These are phyloP conservation scores for Propithecus coquereli DNA, from an alignment of 2,113 vertebrate species.

Conservation along the genomic window DNA sequence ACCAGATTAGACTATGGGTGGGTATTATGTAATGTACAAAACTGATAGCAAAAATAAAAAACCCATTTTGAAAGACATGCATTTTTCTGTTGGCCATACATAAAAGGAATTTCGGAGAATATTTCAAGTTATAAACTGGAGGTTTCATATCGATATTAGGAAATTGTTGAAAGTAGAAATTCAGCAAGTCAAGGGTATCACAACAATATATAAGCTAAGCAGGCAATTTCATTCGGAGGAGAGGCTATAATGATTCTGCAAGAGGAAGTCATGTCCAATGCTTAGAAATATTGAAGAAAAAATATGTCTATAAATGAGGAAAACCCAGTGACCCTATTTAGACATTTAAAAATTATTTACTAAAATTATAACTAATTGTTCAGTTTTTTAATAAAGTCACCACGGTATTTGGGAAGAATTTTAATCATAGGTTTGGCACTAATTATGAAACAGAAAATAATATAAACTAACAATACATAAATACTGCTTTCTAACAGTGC, in stretches of 20 bases:
- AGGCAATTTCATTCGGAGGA: neutral
- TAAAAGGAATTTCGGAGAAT: neutral
- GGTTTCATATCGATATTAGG: neutral
- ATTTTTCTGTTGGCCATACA: neutral
- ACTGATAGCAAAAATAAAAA: neutral
- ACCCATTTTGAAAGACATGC: neutral
- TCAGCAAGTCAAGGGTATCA: neutral
- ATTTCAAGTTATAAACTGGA: neutral
- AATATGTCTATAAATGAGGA: neutral
- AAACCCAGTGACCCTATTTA: neutral
- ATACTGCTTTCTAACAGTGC: neutral
- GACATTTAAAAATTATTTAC: neutral
- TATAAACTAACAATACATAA: neutral
- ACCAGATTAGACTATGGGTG: neutral
- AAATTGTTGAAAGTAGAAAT: slow-evolving; percentile 17
- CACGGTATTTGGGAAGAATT: neutral
- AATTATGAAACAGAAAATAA: neutral
- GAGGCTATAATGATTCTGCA: neutral
- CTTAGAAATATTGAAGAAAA: neutral
- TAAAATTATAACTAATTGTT: neutral
- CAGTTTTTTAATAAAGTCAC: neutral
- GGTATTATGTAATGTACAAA: neutral
- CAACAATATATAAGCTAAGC: neutral
- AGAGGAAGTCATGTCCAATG: neutral
- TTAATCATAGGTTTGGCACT: neutral